These are phyloP conservation scores for Catalaphyllia jardinei DNA, from an alignment of 64 coral and sea anemone species.

Conservation along the genomic window DNA sequence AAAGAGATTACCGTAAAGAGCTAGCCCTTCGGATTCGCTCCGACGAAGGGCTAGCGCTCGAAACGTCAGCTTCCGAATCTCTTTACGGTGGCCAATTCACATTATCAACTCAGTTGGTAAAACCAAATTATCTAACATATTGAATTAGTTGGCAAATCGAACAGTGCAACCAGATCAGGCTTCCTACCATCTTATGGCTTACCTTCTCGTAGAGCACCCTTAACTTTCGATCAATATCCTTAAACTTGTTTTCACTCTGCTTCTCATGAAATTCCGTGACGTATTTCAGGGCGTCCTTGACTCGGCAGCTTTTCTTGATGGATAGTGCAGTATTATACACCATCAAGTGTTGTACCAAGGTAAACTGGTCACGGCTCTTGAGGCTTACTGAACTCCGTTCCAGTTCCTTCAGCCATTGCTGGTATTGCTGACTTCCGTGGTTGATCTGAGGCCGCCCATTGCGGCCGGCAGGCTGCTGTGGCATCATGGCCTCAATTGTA, in stretches of 20 bases:
- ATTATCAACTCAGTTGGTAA: too few species aligned
- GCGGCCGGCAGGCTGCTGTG: not conserved
- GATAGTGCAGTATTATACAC: constrained; percentile 61
- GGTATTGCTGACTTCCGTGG: constrained; percentile 34
- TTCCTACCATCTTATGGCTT: not conserved
- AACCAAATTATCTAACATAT: too few species aligned
- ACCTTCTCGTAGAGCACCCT: constrained; percentile 35
- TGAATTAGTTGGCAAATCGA: too few species aligned
- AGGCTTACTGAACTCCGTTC: not conserved
- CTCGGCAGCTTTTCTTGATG: constrained; percentile 62
- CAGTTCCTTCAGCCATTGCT: constrained; percentile 51
- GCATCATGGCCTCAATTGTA: constrained; percentile 11
- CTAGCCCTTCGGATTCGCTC: too few species aligned
- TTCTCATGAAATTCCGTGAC: constrained; percentile 29
- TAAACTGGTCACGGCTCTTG: constrained; percentile 44
- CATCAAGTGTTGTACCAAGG: constrained; percentile 45
- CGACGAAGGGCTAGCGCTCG: too few species aligned
- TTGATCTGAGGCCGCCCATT: not conserved
- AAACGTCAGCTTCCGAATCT: too few species aligned
- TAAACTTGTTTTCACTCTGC: constrained; percentile 46
- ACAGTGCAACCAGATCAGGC: too few species aligned
- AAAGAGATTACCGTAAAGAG: too few species aligned
- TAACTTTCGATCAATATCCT: constrained; percentile 28
- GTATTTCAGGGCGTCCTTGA: constrained; percentile 57
- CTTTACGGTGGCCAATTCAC: too few species aligned